These are phyloP conservation scores for Nymphicus hollandicus DNA, from an alignment of 2,113 vertebrate genomes.

Conservation along the genomic window DNA sequence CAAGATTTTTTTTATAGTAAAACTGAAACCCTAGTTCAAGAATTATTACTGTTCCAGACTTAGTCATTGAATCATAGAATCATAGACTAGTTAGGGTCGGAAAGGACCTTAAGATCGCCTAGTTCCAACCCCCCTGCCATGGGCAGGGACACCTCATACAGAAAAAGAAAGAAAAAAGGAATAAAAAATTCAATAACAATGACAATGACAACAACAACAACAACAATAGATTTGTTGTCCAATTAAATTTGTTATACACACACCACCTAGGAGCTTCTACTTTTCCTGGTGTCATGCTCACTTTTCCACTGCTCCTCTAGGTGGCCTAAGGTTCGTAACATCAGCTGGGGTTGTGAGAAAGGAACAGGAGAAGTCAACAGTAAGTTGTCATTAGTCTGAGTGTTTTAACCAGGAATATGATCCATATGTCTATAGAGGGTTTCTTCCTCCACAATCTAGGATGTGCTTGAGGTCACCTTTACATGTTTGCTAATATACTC, in stretches of 20 bases:
- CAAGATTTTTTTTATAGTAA: background rate
- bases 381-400: accelerated
- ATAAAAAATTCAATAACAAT: too few species aligned
- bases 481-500: background rate
- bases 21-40: background rate
- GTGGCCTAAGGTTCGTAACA: background rate
- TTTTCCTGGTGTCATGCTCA: background rate
- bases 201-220: background rate
- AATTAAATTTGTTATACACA: background rate
- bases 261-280: background rate
- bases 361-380: background rate
- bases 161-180: background rate
- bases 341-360: background rate
- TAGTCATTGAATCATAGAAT: background rate
- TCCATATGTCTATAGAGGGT: background rate
- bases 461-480: background rate
- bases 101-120: too few species aligned
- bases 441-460: background rate
- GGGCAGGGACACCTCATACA: background rate
- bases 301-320: background rate
- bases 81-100: too few species aligned
- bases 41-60: background rate
- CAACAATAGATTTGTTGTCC: background rate
- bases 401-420: background rate
- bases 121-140: too few species aligned